These are phyloP conservation scores for Synanthedon vespiformis DNA, from an alignment of 2,888 invertebrate species.

Conservation along the genomic window DNA sequence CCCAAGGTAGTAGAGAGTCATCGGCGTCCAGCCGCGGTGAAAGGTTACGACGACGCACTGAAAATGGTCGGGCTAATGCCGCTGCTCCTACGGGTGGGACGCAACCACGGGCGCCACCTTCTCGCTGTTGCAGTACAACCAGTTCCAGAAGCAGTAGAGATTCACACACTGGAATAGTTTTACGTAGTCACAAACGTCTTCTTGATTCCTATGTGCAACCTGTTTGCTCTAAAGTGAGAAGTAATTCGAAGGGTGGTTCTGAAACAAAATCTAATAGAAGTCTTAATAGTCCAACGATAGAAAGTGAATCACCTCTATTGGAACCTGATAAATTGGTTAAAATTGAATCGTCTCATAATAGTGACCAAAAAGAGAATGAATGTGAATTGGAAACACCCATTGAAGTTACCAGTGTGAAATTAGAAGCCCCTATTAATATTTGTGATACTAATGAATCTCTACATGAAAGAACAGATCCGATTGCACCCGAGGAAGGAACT, in stretches of 20 bases:
- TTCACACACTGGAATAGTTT: slow-evolving; percentile 67
- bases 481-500: slow-evolving; percentile 20
- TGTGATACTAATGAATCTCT: slow-evolving; percentile 57
- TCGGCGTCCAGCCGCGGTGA: slow-evolving; percentile 55
- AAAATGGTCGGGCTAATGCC: slow-evolving; percentile 34
- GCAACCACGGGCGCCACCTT: slow-evolving; percentile 37
- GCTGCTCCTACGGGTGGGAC: slow-evolving; percentile 36
- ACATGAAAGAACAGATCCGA: slow-evolving; percentile 21
- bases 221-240: slow-evolving; percentile 38
- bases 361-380: slow-evolving; percentile 21
- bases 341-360: slow-evolving; percentile 28
- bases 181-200: slow-evolving; percentile 74
- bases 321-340: slow-evolving; percentile 31
- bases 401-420: slow-evolving; percentile 25
- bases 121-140: slow-evolving; percentile 55
- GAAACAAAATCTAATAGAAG: slow-evolving; percentile 40
- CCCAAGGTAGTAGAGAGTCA: slow-evolving; percentile 54
- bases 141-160: slow-evolving; percentile 64
- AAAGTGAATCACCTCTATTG: slow-evolving; percentile 32
- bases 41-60: slow-evolving; percentile 39
- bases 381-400: slow-evolving; percentile 18
- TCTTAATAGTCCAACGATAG: slow-evolving; percentile 36
- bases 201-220: slow-evolving; percentile 38
- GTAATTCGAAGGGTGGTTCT: slow-evolving; percentile 25
- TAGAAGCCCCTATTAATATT: slow-evolving; percentile 26